Evolutionary conservation across 2,888 invertebrate genomes (phyloP), one percentile per base, ranked within the genome.

Genomic region (Zeuzera pyrina): DNA sequence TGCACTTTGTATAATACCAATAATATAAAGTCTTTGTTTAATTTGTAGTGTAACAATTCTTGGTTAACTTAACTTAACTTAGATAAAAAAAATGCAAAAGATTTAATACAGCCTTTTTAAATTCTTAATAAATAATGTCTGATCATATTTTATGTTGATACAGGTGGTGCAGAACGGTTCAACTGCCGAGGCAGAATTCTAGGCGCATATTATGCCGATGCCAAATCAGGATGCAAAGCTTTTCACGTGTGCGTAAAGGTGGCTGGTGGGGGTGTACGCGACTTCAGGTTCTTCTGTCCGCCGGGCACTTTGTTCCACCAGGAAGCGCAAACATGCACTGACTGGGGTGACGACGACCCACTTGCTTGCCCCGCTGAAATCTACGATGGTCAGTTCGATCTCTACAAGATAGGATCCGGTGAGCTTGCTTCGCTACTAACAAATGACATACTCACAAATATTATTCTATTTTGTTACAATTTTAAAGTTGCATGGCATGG

Each of bases 301-400:
- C 94, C 95, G 50, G 92, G 92, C 47, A 95, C 95, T 2, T 89
- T 94, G 44, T 95, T 95, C 78, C 94, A 95, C 72, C 94, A 95
- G 66, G 94, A 94, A 65, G 93, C 93, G 35, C 93, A 94, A 76
- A 95, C 94, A 13, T 95, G 95, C 67, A 95, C 95, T 28, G 92
- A 94, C 56, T 94, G 94, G 91, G 93, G 92, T 42, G 94, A 95
- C 64, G 81, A 83, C 34, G 79, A 83, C 50, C 68, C 73, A 1
- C 91, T 95, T 1, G 94, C 94, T 57, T 95, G 95, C 63, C 91
- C 92, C 19, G 88, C 91, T 10, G 91, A 92, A 26, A 84, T 93
- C 47, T 92, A 91, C 74, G 92, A 92, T 65, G 92, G 93, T 84
- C 92, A 92, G 81, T 92, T 94, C 59, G 94, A 94, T 85, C 86